Evolutionary conservation across 2,888 invertebrate species (phyloP).

Genomic region (Xylota sylvarum): DNA sequence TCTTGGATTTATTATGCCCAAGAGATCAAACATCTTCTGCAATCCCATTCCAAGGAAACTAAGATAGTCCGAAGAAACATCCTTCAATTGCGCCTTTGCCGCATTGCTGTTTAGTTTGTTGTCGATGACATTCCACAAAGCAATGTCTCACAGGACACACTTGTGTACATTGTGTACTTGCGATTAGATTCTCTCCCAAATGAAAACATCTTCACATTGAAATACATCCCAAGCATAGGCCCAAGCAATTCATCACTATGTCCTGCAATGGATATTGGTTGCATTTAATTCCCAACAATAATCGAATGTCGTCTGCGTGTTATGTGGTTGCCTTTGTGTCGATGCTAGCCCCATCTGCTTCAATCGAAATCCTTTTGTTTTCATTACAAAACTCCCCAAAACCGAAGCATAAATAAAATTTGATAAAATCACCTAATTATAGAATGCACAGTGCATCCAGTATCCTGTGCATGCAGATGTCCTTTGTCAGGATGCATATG

Average conservation of each 20-base stretch:
- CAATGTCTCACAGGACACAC: slow-evolving; percentile 30
- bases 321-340: slow-evolving; percentile 21
- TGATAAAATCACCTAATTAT: slow-evolving; percentile 81
- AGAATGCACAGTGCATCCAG: slow-evolving; percentile 78
- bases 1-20: slow-evolving; percentile 40
- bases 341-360: not conserved
- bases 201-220: slow-evolving; percentile 62
- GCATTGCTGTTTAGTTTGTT: slow-evolving; percentile 63
- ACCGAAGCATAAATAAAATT: slow-evolving; percentile 78
- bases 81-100: slow-evolving; percentile 55
- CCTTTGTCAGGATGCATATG: slow-evolving; percentile 29
- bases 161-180: slow-evolving; percentile 29
- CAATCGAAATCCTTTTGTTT: slow-evolving; percentile 59
- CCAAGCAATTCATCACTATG: slow-evolving; percentile 58
- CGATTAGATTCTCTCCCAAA: slow-evolving; percentile 49
- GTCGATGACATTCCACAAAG: slow-evolving; percentile 45
- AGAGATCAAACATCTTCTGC: slow-evolving; percentile 46
- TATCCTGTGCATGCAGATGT: slow-evolving; percentile 16
- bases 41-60: not conserved
- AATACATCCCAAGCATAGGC: slow-evolving; percentile 19
- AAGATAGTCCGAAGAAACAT: slow-evolving; percentile 51
- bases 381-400: slow-evolving; percentile 71
- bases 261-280: slow-evolving; percentile 50
- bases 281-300: slow-evolving; percentile 64
- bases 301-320: slow-evolving; percentile 64